A percentile compares a stretch with the other conserved stretches of the same genome.
Conservation (phyloP, 2,888 invertebrate species). For the Drosophila longiperda region DNA sequence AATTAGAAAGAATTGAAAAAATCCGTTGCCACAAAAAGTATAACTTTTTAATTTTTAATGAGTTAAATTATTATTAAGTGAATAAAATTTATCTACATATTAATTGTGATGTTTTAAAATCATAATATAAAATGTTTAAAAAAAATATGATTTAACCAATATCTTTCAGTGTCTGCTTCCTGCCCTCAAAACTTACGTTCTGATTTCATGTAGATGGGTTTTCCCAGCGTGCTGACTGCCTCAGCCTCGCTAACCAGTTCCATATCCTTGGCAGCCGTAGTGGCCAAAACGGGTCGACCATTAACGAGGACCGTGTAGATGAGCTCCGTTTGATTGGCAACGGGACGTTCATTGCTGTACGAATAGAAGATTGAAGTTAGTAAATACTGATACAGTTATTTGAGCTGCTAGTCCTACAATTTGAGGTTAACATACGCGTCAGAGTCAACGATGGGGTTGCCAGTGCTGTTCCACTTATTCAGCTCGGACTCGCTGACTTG, state of each 20-base stretch:
- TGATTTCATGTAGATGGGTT: conserved; percentile 92
- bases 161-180: neutral
- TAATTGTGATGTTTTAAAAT: too few species aligned
- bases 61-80: neutral
- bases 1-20: neutral
- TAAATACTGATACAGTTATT: neutral
- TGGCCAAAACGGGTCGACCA: conserved; percentile 92
- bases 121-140: too few species aligned
- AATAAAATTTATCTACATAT: neutral
- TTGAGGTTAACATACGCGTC: conserved; percentile 81
- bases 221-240: conserved; percentile 90
- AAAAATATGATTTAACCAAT: neutral
- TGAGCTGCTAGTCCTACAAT: conserved; percentile 68
- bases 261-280: conserved; percentile 93
- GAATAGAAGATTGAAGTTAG: neutral
- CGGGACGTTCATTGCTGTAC: conserved; percentile 81
- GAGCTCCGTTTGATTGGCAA: conserved; percentile 86
- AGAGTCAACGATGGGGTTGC: conserved; percentile 52
- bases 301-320: conserved; percentile 93
- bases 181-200: conserved; percentile 89
- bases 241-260: conserved; percentile 91
- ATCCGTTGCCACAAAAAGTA: too few species aligned
- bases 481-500: conserved; percentile 85
- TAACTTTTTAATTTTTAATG: too few species aligned
- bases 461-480: conserved; percentile 69